Percentiles rank a stretch among this genome's conserved stretches.
Conservation (phyloP, 2,113 vertebrate species). For the Balaenoptera acutorostrata region DNA sequence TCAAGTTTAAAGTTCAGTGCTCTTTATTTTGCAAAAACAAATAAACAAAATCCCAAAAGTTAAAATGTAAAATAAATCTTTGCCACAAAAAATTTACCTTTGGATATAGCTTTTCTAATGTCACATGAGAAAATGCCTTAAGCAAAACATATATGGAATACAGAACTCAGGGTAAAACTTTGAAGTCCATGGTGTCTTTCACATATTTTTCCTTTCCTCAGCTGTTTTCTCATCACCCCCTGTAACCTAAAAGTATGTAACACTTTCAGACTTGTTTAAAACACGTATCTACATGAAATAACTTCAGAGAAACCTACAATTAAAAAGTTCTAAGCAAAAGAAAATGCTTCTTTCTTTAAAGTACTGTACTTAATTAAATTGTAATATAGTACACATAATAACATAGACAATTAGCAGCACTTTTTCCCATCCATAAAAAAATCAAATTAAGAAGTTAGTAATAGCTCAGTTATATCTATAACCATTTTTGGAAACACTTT, state of each 20-base stretch:
- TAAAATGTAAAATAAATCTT: constrained; percentile 70
- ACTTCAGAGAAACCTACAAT: constrained; percentile 80
- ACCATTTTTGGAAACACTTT: constrained; percentile 56
- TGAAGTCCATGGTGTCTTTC: constrained; percentile 30
- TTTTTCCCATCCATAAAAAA: constrained; percentile 82
- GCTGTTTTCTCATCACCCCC: not conserved
- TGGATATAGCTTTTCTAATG: constrained; percentile 80
- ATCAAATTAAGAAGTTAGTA: constrained; percentile 65
- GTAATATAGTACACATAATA: constrained; percentile 82
- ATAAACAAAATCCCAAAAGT: constrained; percentile 25
- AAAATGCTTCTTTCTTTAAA: constrained; percentile 76
- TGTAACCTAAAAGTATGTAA: constrained; percentile 68
- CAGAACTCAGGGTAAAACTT: constrained; percentile 61
- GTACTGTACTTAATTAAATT: constrained; percentile 66
- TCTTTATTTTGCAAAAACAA: constrained; percentile 71
- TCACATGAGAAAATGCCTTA: constrained; percentile 71
- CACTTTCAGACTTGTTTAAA: constrained; percentile 89
- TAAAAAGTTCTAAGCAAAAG: constrained; percentile 80
- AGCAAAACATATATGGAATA: constrained; percentile 70
- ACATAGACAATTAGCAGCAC: constrained; percentile 83
- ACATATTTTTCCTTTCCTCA: constrained; percentile 41
- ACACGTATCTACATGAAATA: constrained; percentile 86
- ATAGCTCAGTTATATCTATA: constrained; percentile 65
- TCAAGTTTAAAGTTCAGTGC: constrained; percentile 86
- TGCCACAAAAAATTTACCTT: constrained; percentile 78